Conservation (phyloP, 2,888 invertebrate species). For the Mechanitis messenoides region DNA sequence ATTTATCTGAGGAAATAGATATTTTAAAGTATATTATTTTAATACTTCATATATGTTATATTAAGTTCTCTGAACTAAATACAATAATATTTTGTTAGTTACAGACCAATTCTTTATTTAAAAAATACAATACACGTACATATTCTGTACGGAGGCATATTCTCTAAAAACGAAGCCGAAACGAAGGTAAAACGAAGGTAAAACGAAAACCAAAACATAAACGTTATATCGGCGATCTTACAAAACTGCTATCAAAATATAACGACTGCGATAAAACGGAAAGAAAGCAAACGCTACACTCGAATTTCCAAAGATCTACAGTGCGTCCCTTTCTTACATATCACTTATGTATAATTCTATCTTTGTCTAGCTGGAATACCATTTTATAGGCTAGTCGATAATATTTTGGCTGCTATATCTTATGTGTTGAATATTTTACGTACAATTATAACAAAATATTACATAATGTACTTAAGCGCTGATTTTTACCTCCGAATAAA, state of each 20-base stretch:
- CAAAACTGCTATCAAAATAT: conserved; percentile 74
- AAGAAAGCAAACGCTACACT: conserved; percentile 72
- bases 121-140: background rate
- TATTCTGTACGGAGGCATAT: conserved; percentile 4
- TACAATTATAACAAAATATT: conserved; percentile 55
- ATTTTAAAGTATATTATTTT: no score
- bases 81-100: no score
- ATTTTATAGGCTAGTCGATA: conserved; percentile 72
- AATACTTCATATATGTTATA: no score
- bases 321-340: conserved; percentile 54
- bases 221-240: conserved; percentile 71
- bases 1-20: conserved; percentile 19
- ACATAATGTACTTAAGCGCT: no score
- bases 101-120: no score
- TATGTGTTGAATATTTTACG: conserved; percentile 75
- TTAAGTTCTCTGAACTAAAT: no score
- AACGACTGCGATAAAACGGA: conserved; percentile 74
- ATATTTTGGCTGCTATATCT: conserved; percentile 67
- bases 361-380: conserved; percentile 59
- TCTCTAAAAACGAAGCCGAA: conserved; percentile 1
- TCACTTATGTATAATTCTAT: conserved; percentile 45
- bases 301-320: conserved; percentile 72
- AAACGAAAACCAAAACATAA: conserved; percentile 67
- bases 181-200: conserved; percentile 10
- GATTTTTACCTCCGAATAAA: no score